phyloP scores from a whole-genome alignment of 2,888 invertebrate species.

The Aleiodes alternator region DNA sequence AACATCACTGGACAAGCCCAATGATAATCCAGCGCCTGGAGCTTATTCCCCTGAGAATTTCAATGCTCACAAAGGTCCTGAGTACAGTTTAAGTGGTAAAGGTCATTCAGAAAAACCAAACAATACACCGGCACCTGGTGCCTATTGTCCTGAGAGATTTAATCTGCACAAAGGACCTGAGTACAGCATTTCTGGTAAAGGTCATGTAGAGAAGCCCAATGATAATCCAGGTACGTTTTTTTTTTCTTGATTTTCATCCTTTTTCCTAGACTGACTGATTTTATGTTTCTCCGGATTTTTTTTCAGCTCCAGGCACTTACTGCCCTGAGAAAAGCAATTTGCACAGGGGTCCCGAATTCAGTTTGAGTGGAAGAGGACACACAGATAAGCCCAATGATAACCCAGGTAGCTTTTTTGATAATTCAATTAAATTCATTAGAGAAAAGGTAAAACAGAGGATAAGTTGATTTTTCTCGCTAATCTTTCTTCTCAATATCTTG shows the following conservation, averaged over 20 bases:
- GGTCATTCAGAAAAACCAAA: slow-evolving; percentile 77
- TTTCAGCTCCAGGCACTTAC: slow-evolving; percentile 95
- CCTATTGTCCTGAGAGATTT: slow-evolving; percentile 76
- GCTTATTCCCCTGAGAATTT: slow-evolving; percentile 79
- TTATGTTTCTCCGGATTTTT: slow-evolving; percentile 75
- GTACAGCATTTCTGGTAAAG: slow-evolving; percentile 83
- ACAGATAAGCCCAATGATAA: slow-evolving; percentile 79
- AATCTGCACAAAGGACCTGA: slow-evolving; percentile 80
- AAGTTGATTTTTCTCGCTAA: too few species aligned
- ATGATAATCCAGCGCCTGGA: slow-evolving; percentile 80
- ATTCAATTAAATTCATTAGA: slow-evolving; percentile 65
- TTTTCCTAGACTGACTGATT: too few species aligned
- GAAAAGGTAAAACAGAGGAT: too few species aligned
- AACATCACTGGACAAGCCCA: slow-evolving; percentile 77
- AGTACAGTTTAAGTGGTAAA: slow-evolving; percentile 79
- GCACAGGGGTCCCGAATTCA: slow-evolving; percentile 77
- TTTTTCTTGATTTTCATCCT: neutral
- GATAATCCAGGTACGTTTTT: slow-evolving; percentile 79
- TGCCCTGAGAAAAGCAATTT: slow-evolving; percentile 88
- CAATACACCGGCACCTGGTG: slow-evolving; percentile 76
- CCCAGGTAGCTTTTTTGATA: slow-evolving; percentile 76
- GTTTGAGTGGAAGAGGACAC: slow-evolving; percentile 79
- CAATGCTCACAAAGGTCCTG: slow-evolving; percentile 78
- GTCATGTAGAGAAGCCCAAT: slow-evolving; percentile 78
- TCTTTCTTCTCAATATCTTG: too few species aligned